Conservation (phyloP, 2,113 vertebrate genomes). For the Glaucidium brasilianum region DNA sequence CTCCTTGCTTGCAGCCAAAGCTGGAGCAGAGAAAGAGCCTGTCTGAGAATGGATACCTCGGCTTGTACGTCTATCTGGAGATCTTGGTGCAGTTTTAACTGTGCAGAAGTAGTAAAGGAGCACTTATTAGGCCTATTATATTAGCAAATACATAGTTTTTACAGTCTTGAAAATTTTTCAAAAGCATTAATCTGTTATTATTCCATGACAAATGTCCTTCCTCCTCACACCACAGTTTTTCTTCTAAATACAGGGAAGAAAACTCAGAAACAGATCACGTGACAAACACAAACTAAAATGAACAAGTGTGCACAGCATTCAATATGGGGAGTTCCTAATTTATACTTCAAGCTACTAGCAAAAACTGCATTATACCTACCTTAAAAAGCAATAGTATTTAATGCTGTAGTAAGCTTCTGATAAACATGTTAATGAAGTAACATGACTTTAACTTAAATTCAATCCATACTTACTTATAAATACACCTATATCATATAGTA, state of each 20-base stretch:
- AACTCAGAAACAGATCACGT: background rate
- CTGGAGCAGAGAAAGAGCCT: slow-evolving; percentile 84
- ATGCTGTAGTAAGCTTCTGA: background rate
- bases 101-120: background rate
- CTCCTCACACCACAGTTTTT: background rate
- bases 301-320: background rate
- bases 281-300: background rate
- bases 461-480: background rate
- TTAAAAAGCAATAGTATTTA: background rate
- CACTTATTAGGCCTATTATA: background rate
- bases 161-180: background rate
- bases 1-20: slow-evolving; percentile 89
- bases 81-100: slow-evolving; percentile 80
- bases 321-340: rapidly evolving
- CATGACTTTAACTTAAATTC: background rate
- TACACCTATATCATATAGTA: background rate
- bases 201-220: background rate
- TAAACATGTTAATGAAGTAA: background rate
- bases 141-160: background rate
- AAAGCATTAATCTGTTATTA: background rate
- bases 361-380: background rate
- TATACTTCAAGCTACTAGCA: background rate
- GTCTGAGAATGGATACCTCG: slow-evolving; percentile 81
- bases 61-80: slow-evolving; percentile 82
- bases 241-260: background rate